Evolutionary conservation across 2,113 vertebrate genomes (phyloP).

Genomic region (Pogonocichla stellata): DNA sequence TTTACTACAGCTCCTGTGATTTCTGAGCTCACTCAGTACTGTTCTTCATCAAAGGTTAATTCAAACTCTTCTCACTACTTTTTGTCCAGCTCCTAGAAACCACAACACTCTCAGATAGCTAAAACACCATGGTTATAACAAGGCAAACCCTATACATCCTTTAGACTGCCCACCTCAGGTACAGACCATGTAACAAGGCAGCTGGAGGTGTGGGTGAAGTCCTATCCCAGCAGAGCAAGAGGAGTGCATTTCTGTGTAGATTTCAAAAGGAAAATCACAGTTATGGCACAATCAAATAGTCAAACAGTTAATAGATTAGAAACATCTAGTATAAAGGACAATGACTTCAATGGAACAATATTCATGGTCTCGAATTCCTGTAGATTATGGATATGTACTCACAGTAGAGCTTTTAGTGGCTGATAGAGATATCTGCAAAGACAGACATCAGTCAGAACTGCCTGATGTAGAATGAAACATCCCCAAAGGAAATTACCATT

Average conservation of each 20-base stretch:
- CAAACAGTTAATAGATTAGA: not conserved
- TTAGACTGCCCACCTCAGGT: not conserved
- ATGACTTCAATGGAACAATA: not conserved
- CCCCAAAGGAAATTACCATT: constrained; percentile 59
- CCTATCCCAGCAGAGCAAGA: not conserved
- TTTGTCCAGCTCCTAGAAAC: not conserved
- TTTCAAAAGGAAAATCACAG: not conserved
- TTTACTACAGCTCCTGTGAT: not conserved
- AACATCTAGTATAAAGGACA: not conserved
- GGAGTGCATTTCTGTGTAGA: not conserved
- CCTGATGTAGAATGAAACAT: constrained; percentile 43
- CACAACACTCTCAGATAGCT: not conserved
- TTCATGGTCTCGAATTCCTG: not conserved
- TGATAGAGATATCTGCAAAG: constrained; percentile 45
- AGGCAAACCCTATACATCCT: not conserved
- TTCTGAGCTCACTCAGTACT: not conserved
- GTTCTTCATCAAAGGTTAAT: not conserved
- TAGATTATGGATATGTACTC: not conserved
- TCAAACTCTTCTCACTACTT: not conserved
- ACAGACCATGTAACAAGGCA: not conserved
- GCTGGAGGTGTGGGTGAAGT: not conserved
- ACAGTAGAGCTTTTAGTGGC: not conserved
- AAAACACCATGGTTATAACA: not conserved
- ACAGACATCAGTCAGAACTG: constrained; percentile 53
- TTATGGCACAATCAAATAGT: not conserved